Evolutionary conservation across 2,888 invertebrate genomes (phyloP).

Genomic region (Nephrocerus scutellatus): DNA sequence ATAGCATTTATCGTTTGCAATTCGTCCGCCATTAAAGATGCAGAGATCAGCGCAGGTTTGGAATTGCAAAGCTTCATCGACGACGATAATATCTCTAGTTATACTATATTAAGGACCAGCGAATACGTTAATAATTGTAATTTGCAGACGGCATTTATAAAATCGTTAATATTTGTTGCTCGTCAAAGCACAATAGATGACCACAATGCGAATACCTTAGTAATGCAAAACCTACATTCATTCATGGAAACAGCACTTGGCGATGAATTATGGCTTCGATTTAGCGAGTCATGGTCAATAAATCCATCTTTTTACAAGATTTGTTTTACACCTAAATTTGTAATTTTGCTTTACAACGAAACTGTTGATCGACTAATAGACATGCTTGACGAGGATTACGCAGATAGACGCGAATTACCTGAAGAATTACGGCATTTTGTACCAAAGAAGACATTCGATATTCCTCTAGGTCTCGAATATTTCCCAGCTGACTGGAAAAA

Average conservation of each 20-base stretch:
- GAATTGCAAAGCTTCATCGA: conserved; percentile 35
- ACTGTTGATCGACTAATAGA: conserved; percentile 57
- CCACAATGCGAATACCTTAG: conserved; percentile 51
- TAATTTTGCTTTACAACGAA: conserved; percentile 60
- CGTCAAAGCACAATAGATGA: conserved; percentile 39
- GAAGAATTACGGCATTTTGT: conserved; percentile 56
- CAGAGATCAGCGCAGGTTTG: conserved; percentile 18
- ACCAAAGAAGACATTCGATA: conserved; percentile 44
- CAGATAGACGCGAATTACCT: conserved; percentile 59
- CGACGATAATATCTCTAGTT: conserved; percentile 48
- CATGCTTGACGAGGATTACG: conserved; percentile 55
- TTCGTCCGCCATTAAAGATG: conserved; percentile 7
- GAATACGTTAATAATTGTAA: conserved; percentile 18
- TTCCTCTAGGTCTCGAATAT: conserved; percentile 61
- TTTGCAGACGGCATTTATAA: conserved; percentile 48
- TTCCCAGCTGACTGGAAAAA: conserved; percentile 58
- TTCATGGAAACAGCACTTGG: conserved; percentile 55
- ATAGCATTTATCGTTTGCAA: conserved; percentile 36
- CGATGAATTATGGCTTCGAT: conserved; percentile 57
- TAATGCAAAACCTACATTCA: conserved; percentile 53
- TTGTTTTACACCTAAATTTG: conserved; percentile 47
- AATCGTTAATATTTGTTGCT: conserved; percentile 30
- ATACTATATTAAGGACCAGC: conserved; percentile 22
- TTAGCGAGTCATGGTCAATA: conserved; percentile 36
- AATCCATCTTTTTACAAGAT: conserved; percentile 43